Conservation (phyloP, 2,113 vertebrate genomes). For the Stegastes partitus region DNA sequence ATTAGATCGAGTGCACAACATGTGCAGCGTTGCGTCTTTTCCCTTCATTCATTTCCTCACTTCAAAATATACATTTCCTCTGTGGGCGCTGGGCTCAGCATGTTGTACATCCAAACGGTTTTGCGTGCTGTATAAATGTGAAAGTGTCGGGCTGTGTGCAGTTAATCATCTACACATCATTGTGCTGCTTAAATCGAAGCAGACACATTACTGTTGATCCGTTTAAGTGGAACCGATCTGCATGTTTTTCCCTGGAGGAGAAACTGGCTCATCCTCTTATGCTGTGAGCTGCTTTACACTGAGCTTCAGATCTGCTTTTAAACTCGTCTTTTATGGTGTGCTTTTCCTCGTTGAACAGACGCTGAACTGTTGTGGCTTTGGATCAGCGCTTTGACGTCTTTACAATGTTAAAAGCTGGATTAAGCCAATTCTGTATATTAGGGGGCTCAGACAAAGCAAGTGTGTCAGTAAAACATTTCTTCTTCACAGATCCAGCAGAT, state of each 20-base stretch:
- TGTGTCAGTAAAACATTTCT: too few species aligned
- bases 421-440: too few species aligned
- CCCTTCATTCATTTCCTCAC: background rate
- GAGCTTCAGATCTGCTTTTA: background rate
- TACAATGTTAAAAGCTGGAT: background rate
- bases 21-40: background rate
- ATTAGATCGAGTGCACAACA: slow-evolving; percentile 3
- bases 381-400: background rate
- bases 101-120: background rate
- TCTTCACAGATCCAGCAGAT: too few species aligned
- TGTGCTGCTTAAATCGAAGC: slow-evolving; percentile 14
- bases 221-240: slow-evolving; percentile 68
- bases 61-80: background rate
- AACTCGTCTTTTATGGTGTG: background rate
- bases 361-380: background rate
- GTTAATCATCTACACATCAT: slow-evolving; percentile 10
- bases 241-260: slow-evolving; percentile 32
- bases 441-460: too few species aligned
- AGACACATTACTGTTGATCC: slow-evolving; percentile 58
- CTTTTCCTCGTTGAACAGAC: background rate
- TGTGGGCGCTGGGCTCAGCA: background rate
- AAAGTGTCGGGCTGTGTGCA: background rate
- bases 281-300: slow-evolving; percentile 5
- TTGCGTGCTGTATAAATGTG: background rate
- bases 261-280: slow-evolving; percentile 14